phyloP scores from a whole-genome alignment of 2,888 invertebrate genomes.

The Oscheius onirici region DNA sequence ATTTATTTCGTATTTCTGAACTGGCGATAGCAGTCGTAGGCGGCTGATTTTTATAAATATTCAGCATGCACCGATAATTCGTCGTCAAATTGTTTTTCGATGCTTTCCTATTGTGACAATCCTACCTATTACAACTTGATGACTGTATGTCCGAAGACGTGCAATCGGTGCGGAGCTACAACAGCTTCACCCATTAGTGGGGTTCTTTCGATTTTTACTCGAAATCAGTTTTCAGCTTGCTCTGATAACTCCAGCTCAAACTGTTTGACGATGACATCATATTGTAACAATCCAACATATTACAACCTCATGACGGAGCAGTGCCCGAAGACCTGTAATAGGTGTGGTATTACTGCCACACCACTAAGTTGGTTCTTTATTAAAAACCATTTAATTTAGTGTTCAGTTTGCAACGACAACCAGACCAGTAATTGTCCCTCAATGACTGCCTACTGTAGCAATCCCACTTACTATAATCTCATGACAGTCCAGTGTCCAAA shows the following conservation, averaged over 20 bases:
- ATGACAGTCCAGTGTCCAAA: not conserved
- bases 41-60: no score
- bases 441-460: not conserved
- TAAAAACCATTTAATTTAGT: no score
- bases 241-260: constrained; percentile 3
- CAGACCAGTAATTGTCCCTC: not conserved
- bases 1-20: no score
- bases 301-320: constrained; percentile 7
- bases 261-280: not conserved
- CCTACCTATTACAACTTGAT: not conserved
- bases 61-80: not conserved
- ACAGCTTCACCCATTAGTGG: no score
- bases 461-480: not conserved
- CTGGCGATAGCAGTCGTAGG: no score
- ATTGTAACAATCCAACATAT: constrained; percentile 8
- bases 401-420: constrained; percentile 2
- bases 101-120: not conserved
- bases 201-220: no score
- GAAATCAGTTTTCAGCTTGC: not conserved
- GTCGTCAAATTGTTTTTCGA: not conserved
- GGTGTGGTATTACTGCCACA: no score
- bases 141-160: not conserved
- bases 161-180: no score
- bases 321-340: not conserved
- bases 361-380: no score